Evolutionary conservation across 1,140 invertebrate genomes (phyloP).

Genomic region (Drosophila dunni): DNA sequence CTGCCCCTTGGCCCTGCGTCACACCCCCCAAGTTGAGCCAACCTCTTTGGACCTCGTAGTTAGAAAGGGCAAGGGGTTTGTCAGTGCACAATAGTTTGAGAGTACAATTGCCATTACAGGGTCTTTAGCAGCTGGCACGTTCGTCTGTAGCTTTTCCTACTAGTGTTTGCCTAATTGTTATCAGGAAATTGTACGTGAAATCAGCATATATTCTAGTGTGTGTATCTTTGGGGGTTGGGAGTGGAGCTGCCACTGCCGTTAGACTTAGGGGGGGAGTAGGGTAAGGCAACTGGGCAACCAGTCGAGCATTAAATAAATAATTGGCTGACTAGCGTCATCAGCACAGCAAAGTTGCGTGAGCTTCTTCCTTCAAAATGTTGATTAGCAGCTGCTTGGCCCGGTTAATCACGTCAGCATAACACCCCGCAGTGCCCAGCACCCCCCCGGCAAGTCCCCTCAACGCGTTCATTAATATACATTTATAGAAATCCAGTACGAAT

Average conservation of each 20-base stretch:
- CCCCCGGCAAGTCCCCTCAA: too few relatives aligned
- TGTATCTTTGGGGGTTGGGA: background rate
- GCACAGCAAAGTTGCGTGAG: conserved; percentile 40
- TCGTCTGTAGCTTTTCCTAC: too few relatives aligned
- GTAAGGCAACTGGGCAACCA: conserved; percentile 33
- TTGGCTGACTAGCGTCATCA: conserved; percentile 51
- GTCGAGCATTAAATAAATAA: conserved; percentile 63
- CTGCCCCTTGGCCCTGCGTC: too few relatives aligned
- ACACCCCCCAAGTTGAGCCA: background rate
- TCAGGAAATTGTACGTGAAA: conserved; percentile 38
- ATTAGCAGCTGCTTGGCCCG: conserved; percentile 40
- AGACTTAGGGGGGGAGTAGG: background rate
- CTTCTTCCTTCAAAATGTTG: conserved; percentile 47
- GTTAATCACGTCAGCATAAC: conserved; percentile 17
- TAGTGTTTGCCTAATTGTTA: conserved; percentile 32
- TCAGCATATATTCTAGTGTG: conserved; percentile 17
- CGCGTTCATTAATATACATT: too few relatives aligned
- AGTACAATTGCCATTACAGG: too few relatives aligned
- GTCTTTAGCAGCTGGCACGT: too few relatives aligned
- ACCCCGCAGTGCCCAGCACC: too few relatives aligned
- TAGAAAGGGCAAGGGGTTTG: too few relatives aligned
- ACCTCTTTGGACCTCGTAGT: too few relatives aligned
- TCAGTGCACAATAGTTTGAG: too few relatives aligned
- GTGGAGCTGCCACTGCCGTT: background rate
- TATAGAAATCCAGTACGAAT: background rate